Evolutionary conservation across 37 sponge, comb jelly and placozoan species (phyloP), one percentile per base, ranked within the genome.

Genomic region (Haliclona indistincta): DNA sequence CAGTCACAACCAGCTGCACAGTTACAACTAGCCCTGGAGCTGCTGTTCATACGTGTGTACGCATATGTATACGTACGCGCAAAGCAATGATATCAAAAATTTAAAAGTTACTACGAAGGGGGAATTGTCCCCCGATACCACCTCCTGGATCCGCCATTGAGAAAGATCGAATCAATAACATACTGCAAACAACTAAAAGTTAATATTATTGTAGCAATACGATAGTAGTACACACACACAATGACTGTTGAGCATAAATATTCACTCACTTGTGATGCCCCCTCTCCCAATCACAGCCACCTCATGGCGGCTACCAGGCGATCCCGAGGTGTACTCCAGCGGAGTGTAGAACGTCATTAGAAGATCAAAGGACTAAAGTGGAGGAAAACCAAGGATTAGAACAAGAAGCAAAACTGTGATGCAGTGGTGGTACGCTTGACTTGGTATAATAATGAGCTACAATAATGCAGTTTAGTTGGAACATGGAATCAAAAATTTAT

Each of bases 331-430:
- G 47, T 71, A 72, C 17, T 49, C 25, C 49, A 73, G 63, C 1
- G 86, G 86, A 56, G 79, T 70, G 75, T 79, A 86, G 75, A 86
- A 86, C 13, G 86, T 86, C 74, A 78, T 71, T 43, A 86, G 62
- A 40, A 79, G 63, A 29, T 79, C 86, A 70, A 81, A 81, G n/a
- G 26, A 62, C 71, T 63, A 63, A 22, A 30, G 1, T 10, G 25
- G 60, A 30, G 20, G 22, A 42, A 58, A 7, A 58, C 60, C 11
- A 58, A 25, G 11, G n/a, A 25, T 8, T n/a, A 58, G 29, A 39
- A 39, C 5, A 26, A 38, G 4, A 36, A n/a, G 8, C 26, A 61
- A 20, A 29, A 10, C 28, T 43, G 1, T 45, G 37, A 43, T 71
- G 32, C 34, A n/a, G n/a, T n/a, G n/a, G n/a, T n/a, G n/a, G n/a